Conservation (phyloP, 2,797 vertebrate genomes). For the Sebastes jordani region DNA sequence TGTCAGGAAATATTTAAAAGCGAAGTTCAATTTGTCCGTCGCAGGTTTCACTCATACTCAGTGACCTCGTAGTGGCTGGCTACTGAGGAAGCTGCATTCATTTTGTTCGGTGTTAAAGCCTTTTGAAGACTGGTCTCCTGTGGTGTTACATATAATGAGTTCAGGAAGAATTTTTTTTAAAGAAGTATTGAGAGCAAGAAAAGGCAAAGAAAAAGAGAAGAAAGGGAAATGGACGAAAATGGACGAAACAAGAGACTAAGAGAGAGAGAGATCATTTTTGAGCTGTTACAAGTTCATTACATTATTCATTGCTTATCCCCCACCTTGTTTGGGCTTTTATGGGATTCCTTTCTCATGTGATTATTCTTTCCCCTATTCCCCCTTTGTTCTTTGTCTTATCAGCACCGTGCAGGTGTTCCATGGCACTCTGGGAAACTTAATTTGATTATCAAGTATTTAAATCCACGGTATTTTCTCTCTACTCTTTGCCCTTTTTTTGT, state of each 20-base stretch:
- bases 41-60: conserved; percentile 33
- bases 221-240: conserved; percentile 15
- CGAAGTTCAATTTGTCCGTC: conserved; percentile 53
- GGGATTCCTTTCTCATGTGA: conserved; percentile 53
- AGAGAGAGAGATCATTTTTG: conserved; percentile 46
- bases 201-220: not conserved
- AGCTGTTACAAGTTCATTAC: conserved; percentile 68
- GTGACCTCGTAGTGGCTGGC: conserved; percentile 34
- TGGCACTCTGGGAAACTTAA: conserved; percentile 63
- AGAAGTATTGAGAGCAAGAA: conserved; percentile 28
- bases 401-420: conserved; percentile 66
- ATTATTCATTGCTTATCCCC: conserved; percentile 60
- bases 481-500: conserved; percentile 35
- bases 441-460: conserved; percentile 78
- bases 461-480: conserved; percentile 54
- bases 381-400: conserved; percentile 75
- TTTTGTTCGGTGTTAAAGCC: conserved; percentile 40
- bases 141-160: conserved; percentile 57
- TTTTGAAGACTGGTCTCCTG: conserved; percentile 50
- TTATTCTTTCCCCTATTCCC: conserved; percentile 34
- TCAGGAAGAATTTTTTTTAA: conserved; percentile 20
- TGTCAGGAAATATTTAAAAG: conserved; percentile 54
- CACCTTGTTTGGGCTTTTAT: conserved; percentile 51
- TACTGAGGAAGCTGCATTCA: conserved; percentile 28
- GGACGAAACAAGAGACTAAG: conserved; percentile 32